Base-by-base conservation (phyloP, 1,140 invertebrate genomes). In the Lutraria rhynchaena region DNA sequence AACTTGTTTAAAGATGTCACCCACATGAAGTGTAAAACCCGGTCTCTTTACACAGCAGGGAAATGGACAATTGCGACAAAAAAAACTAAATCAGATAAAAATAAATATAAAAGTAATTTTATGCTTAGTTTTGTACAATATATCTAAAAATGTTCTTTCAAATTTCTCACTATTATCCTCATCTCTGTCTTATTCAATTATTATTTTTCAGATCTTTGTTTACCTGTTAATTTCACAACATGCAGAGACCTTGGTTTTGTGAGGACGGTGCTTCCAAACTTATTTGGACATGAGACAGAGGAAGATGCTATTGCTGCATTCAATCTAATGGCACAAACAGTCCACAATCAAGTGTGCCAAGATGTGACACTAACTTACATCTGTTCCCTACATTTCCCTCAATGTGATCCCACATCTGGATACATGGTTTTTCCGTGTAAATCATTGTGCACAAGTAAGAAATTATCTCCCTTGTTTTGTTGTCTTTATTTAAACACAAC, bases 371-470 rank as follows among this genome's bases (percentile, higher is more conserved):
- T 61, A 3, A 27, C 17, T 2, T 75, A 75, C n/a, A 19, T 75
- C 11, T 75, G 73, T 41, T 75, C 73, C 1, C 13, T 75, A 11
- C 63, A 63, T 19, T 75, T 75, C n/a, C 55, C 73, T 19, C 44
- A 75, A 35, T 75, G 73, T 58, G 41, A 75, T 46, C 24, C 41
- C 41, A 31, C 1, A n/a, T 61, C 73, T 7, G 73, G 73, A 0
- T 1, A 0, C 0, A 19, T 61, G 9, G 31, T 31, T 22, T 37
- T 63, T 9, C 73, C 73, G 1, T 75, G 73, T 29, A 41, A 49
- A 11, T 41, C n/a, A 13, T 24, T 75, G 22, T 75, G 71, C 55
- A n/a, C 2, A 27, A 57, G 71, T 75, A 60, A 22, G 49, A 41
- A 41, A 13, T 61, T 31, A 33, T 5, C 19, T 27, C 9, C 27